Base-by-base conservation (phyloP, 2,113 vertebrate species). In the Microtus pennsylvanicus region DNA sequence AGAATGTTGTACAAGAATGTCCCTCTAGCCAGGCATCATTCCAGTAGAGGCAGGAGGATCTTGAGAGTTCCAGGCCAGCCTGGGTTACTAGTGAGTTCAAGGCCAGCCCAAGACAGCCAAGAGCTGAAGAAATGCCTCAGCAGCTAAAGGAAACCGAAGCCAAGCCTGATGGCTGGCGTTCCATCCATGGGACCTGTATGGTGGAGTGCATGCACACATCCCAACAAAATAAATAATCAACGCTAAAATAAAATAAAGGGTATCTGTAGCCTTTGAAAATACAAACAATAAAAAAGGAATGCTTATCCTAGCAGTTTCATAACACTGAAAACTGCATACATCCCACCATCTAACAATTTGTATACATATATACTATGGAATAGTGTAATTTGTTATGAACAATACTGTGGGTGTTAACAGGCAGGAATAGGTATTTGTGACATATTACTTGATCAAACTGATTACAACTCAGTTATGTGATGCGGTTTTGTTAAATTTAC, bases 401-500 rank as follows among this genome's bases (percentile, higher is more conserved):
- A 17, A 69, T n/a, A 75, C 90, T 6, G 12, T 70, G 50, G 47
- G 28, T 55, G 91, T 82, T 88, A 58, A 76, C 7, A 80, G 58
- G 82, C 42, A 92, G 35, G 38, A 65, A 87, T 45, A 90, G 85
- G 16, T 38, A 78, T 72, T 52, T 72, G 42, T 93, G 63, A 69
- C 52, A 67, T 17, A 55, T 63, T 89, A 33, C 30, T 47, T 42
- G 61, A 90, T 19, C 3, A 88, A 86, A 91, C 21, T 65, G 22
- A 35, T 47, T 81, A 22, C 50, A 28, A 38, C 55, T 80, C 6
- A 1, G 45, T 42, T 85, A 55, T 33, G 21, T 55, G n/a, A 74
- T 12, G 24, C 2, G 85, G 55, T 92, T 93, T 92, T 93, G 87
- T 69, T 87, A 93, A 52, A 50, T 97, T 87, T 87, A 14, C 30